Evolutionary conservation across 2,797 vertebrate species (phyloP), one percentile per base, ranked within the genome.

Genomic region (Huso huso): DNA sequence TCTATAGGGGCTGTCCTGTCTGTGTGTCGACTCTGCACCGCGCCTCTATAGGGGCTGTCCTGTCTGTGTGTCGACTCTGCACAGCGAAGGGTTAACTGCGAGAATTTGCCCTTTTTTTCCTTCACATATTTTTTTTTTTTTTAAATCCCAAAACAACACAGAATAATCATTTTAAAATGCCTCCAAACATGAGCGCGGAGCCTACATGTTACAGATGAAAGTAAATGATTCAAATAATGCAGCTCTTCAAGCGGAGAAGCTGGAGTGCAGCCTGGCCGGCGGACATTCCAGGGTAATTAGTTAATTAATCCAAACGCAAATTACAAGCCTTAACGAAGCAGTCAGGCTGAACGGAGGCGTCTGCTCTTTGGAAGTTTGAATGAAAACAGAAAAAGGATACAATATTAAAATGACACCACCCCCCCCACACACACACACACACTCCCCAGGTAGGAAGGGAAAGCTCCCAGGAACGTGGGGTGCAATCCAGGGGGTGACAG

Each of bases 161-260:
- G 23, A 37, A 37, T 37, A 37, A 2, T 37, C 23, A 37, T 37
- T 37, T 37, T 37, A 37, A 18, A 18, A 18, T 18, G 15, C 15
- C 15, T 18, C 15, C 15, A 18, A 95, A 94, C 93, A 86, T 91
- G 90, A 93, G 91, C 91, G 93, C 93, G 88, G 88, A 93, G 94
- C 92, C 15, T 18, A 1, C 15, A 18, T 18, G 15, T 18, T 18
- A 18, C 15, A 97, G 94, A 99, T 98, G 95, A 98, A 98, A 98
- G 96, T 94, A 97, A 96, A 98, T 99, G 94, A 98, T 97, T 98
- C 97, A 97, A 98, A 98, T 98, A 98, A 99, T 97, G 97, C 96
- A 95, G 95, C 95, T 92, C 94, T 90, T 93, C 91, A 93, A 93
- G 93, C 92, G 97, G 95, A 97, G 92, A 94, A 95, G 94, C 93